These are phyloP conservation scores for Rhabdornis inornatus DNA, from an alignment of 2,113 vertebrate species.

Conservation along the genomic window DNA sequence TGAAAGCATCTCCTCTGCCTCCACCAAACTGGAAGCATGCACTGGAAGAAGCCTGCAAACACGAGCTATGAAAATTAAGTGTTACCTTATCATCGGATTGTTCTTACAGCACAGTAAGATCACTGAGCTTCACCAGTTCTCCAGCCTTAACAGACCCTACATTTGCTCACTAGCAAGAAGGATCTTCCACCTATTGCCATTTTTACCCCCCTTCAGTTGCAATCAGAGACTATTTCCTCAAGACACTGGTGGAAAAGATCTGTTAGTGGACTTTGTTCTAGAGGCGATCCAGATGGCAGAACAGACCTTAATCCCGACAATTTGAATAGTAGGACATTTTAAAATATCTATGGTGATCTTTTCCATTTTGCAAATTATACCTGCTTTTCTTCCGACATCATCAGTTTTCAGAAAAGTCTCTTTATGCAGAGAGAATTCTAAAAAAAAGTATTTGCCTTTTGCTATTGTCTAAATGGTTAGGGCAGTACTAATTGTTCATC, in stretches of 20 bases:
- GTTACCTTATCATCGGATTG: neutral
- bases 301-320: neutral
- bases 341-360: neutral
- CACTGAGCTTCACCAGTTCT: neutral
- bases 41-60: neutral
- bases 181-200: neutral
- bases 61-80: neutral
- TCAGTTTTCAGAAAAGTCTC: neutral
- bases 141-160: neutral
- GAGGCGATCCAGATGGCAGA: neutral
- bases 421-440: neutral
- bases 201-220: neutral
- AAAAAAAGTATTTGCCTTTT: neutral
- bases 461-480: neutral
- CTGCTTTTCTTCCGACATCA: neutral
- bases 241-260: neutral
- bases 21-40: rapidly evolving
- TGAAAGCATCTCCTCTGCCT: neutral
- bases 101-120: neutral
- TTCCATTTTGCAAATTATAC: neutral
- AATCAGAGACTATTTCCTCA: neutral
- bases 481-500: neutral
- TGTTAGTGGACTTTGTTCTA: neutral
- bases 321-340: neutral
- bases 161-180: neutral